Percentiles rank a stretch among this genome's conserved stretches.
Conservation (phyloP, 2,113 vertebrate species). For the Rhea americana region DNA sequence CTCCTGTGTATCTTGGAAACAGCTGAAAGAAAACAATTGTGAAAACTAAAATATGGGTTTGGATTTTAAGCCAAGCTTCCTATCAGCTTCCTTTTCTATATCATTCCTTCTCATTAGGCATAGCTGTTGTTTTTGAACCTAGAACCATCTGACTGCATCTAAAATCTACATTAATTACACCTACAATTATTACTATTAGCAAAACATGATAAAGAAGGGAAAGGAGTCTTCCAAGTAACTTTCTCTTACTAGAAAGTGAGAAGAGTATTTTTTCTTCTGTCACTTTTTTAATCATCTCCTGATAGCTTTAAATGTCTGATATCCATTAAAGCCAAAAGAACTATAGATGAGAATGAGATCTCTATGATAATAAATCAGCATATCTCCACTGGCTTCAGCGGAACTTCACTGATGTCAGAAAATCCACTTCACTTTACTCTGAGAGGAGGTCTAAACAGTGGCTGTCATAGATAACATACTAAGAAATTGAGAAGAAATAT, state of each 20-base stretch:
- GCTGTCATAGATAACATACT: accelerated
- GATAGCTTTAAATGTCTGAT: background rate
- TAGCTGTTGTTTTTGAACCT: background rate
- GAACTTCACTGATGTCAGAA: background rate
- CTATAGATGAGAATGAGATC: background rate
- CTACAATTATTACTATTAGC: constrained; percentile 30
- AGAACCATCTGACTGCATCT: constrained; percentile 8
- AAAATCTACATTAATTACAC: constrained; percentile 50
- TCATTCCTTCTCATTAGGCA: constrained; percentile 32
- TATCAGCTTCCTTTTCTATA: constrained; percentile 13
- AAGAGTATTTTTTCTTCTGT: background rate
- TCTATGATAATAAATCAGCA: background rate
- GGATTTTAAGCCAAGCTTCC: constrained; percentile 22
- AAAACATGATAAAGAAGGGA: constrained; percentile 11
- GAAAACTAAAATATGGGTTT: background rate
- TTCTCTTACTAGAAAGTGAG: constrained; percentile 1
- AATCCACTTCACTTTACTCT: background rate
- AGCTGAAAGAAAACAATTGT: background rate
- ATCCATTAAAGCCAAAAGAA: background rate
- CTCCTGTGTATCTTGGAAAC: constrained; percentile 1
- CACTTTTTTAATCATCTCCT: background rate
- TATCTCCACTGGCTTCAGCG: background rate
- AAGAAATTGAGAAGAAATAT: background rate
- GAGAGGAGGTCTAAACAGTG: background rate
- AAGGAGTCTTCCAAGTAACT: background rate